Conservation (phyloP, 2,888 invertebrate genomes). For the Drosophila demipolita region DNA sequence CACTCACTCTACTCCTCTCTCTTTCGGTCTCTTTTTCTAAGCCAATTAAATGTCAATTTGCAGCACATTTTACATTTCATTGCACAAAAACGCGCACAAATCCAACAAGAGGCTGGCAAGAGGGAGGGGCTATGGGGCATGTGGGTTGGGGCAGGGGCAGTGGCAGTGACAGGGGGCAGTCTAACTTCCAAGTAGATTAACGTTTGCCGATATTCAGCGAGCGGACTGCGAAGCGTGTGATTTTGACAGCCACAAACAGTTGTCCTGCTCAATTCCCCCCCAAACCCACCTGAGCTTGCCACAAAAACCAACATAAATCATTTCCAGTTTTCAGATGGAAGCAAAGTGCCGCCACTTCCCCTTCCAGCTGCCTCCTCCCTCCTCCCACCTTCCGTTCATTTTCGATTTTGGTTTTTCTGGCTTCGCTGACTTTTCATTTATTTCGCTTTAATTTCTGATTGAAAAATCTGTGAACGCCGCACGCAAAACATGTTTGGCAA, state of each 20-base stretch:
- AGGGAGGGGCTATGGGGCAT: background rate
- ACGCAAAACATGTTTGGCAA: slow-evolving; percentile 71
- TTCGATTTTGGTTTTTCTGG: slow-evolving; percentile 5
- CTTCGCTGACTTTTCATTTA: slow-evolving; percentile 45
- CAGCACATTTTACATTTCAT: slow-evolving; percentile 69
- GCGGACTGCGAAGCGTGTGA: slow-evolving; percentile 50
- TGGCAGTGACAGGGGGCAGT: slow-evolving; percentile 2
- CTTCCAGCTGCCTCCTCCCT: background rate
- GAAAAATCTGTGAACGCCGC: slow-evolving; percentile 63
- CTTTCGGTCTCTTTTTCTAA: slow-evolving; percentile 22
- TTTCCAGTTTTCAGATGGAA: slow-evolving; percentile 59
- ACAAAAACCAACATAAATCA: slow-evolving; percentile 62
- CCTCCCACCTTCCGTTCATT: background rate
- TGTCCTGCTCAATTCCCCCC: slow-evolving; percentile 3
- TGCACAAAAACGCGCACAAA: slow-evolving; percentile 71
- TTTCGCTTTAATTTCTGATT: slow-evolving; percentile 71
- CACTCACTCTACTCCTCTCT: background rate
- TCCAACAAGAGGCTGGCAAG: background rate
- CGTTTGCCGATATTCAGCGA: slow-evolving; percentile 62
- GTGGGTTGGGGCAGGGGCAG: background rate
- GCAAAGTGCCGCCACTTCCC: background rate
- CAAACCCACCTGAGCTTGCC: slow-evolving; percentile 14
- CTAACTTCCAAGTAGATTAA: slow-evolving; percentile 68
- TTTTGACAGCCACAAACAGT: slow-evolving; percentile 64
- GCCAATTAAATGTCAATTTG: slow-evolving; percentile 73